Base-by-base conservation (phyloP, 2,888 invertebrate genomes). In the Phragmatobia fuliginosa region DNA sequence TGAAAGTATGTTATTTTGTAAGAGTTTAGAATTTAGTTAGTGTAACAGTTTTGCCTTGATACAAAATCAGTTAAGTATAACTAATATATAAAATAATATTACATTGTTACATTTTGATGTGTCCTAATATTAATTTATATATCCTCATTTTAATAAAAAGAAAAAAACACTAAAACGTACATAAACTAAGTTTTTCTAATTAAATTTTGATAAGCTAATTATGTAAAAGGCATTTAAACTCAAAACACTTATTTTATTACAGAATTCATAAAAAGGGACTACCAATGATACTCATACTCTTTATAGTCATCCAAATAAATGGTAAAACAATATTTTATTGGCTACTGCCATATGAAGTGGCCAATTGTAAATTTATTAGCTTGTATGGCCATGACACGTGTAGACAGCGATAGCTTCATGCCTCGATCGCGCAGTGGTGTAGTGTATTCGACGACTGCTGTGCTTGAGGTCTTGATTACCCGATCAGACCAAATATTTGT, bases 261-360 rank as follows among this genome's bases (percentile, higher is more conserved):
- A 14, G 1, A 56, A 28, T 28, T 56, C 28, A 56, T 6, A 28
- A 56, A 49, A 28, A n/a, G 45, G 25, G 16, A 28, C 16, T 56
- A 56, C 6, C 16, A 28, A 56, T 28, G 28, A 16, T 28, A 56
- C 56, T 28, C 28, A 7, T 28, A 14, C 16, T 3, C 28, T 56
- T 56, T 56, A 52, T 56, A 16, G 14, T 56, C 28, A 21, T 33
- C 68, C 28, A 69, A 77, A 77, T 81, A 76, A 81, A 83, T 73
- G 72, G 70, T 49, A 71, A 71, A 83, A 68, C 73, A 79, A 79
- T 79, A 81, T 81, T 79, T 56, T 83, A 81, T 79, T 73, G 70
- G 67, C 60, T 72, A 66, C 66, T 59, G 73, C 71, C 67, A 74
- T 72, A 74, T 45, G 74, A 79, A 75, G 60, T 73, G 72, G 70